Base-by-base conservation (phyloP, 2,113 vertebrate species). In the Genyomyrus donnyi region DNA sequence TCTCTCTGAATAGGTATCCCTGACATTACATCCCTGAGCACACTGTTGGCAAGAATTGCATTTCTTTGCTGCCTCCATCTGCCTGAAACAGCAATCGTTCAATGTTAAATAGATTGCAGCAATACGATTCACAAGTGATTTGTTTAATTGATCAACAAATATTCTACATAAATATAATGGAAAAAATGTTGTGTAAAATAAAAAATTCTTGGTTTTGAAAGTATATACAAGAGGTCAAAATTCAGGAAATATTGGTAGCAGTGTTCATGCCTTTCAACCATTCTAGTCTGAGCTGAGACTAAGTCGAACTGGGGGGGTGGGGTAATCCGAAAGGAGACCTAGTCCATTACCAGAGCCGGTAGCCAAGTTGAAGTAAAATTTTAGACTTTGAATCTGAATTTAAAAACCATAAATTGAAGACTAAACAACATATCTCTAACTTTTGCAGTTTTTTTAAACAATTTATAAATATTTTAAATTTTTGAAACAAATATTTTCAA, bases 31-130 rank as follows among this genome's bases (percentile, higher is more conserved):
- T n/a, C 66, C 27, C 89, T 74, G 42, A 27, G 91, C 49, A 80
- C 89, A 90, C 89, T 90, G 89, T 92, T 92, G 91, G 92, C 91
- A 89, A 89, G 91, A 90, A 91, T 85, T 50, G 62, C 90, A 89
- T 92, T 89, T 91, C 70, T 89, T 90, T 85, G 90, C 91, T n/a
- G 80, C 74, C 53, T 92, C 91, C 92, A 91, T 92, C 92, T 92
- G 92, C 90, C 90, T 90, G 49, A 89, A 91, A 80, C 77, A 74
- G n/a, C 52, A 90, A 90, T 91, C 83, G 85, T 91, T 89, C 89
- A 27, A 90, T 91, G 89, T 90, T 80, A 90, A 91, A 90, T 92
- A 93, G 91, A 90, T 88, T 91, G 87, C 89, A 91, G 91, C 84
- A 90, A 90, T 27, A 45, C 62, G 27, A 77, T 87, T 90, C 90